These are phyloP conservation scores for Pteria penguin DNA, from an alignment of 2,888 invertebrate species.

Conservation along the genomic window DNA sequence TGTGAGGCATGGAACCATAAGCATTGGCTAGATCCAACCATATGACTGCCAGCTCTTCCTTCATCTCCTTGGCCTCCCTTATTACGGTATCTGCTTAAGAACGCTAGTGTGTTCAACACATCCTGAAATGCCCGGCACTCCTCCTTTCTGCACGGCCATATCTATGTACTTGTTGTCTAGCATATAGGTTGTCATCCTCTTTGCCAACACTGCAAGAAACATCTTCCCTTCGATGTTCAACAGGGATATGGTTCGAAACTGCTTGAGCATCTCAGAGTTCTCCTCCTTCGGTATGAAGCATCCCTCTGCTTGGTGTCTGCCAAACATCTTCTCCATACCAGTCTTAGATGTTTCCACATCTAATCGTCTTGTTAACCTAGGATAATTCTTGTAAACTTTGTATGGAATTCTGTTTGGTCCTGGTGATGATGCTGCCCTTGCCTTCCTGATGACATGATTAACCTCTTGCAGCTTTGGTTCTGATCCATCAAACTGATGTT, in stretches of 20 bases:
- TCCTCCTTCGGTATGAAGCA: slow-evolving; percentile 44
- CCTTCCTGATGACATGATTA: slow-evolving; percentile 4
- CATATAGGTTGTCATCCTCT: slow-evolving; percentile 28
- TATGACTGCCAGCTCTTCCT: slow-evolving; percentile 31
- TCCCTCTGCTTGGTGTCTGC: slow-evolving; percentile 24
- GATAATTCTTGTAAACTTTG: neutral
- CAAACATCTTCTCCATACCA: slow-evolving; percentile 28
- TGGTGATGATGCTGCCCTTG: slow-evolving; percentile 11
- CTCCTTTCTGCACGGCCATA: slow-evolving; percentile 37
- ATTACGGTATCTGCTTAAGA: slow-evolving; percentile 1
- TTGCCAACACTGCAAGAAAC: slow-evolving; percentile 34
- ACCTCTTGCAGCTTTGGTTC: slow-evolving; percentile 14
- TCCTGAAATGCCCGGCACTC: slow-evolving; percentile 42
- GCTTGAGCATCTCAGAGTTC: slow-evolving; percentile 11
- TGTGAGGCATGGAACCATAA: slow-evolving; percentile 27
- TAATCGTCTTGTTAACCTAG: neutral
- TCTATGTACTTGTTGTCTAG: slow-evolving; percentile 38
- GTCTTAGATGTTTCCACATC: slow-evolving; percentile 24
- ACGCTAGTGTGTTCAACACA: slow-evolving; percentile 39
- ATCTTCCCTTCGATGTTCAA: slow-evolving; percentile 22
- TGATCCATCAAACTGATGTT: slow-evolving; percentile 18
- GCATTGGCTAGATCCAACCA: slow-evolving; percentile 36
- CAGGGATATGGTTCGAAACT: slow-evolving; percentile 2
- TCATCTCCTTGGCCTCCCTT: slow-evolving; percentile 18
- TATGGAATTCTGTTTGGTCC: slow-evolving; percentile 4